These are phyloP conservation scores for Orthonyx spaldingii DNA, from an alignment of 2,113 vertebrate genomes.

Conservation along the genomic window DNA sequence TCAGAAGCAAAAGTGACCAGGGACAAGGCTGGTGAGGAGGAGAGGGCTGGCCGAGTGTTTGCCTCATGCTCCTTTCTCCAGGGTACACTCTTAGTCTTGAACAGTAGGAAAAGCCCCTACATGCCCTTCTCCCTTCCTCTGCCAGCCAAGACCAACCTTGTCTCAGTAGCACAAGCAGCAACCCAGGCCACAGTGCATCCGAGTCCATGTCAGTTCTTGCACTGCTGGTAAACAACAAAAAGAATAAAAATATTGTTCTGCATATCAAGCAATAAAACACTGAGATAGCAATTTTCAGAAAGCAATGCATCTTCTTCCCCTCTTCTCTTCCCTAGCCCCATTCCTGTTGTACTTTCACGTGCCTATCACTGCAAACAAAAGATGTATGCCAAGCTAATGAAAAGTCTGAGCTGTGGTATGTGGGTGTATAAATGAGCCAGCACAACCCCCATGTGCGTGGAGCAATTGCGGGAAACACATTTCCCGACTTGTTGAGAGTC, in stretches of 20 bases:
- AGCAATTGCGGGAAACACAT: constrained; percentile 17
- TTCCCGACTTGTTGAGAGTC: constrained; percentile 4
- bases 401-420: background rate
- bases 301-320: background rate
- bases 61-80: background rate
- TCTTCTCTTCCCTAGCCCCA: background rate
- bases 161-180: background rate
- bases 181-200: background rate
- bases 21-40: background rate
- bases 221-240: background rate
- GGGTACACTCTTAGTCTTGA: background rate
- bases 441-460: background rate
- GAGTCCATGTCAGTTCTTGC: background rate
- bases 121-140: background rate
- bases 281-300: background rate
- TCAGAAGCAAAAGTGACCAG: background rate
- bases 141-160: background rate
- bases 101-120: background rate
- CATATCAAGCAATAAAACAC: background rate
- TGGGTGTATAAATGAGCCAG: constrained; percentile 15
- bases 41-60: background rate
- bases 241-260: background rate
- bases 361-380: constrained; percentile 11
- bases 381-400: background rate
- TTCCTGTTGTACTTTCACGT: background rate